phyloP scores from a whole-genome alignment of 2,113 vertebrate species.

The Neotragus pygmaeus region DNA sequence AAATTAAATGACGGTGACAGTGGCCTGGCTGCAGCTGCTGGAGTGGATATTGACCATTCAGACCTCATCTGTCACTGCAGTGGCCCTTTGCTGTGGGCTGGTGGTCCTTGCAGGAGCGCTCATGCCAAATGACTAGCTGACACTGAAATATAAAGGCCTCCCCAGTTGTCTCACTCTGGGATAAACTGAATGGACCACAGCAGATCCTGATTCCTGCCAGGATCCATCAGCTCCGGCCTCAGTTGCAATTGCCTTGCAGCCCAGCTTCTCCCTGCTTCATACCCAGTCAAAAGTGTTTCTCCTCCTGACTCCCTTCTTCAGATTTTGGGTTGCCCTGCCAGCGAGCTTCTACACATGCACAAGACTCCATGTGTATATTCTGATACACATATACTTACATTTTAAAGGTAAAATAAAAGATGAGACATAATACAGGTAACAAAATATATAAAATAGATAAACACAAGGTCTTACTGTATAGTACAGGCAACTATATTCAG shows the following conservation, averaged over 20 bases:
- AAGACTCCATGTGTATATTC: not conserved
- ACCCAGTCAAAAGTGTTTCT: not conserved
- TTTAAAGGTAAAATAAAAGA: not conserved
- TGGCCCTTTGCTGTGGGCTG: not conserved
- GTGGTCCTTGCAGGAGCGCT: not conserved
- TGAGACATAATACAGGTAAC: not conserved
- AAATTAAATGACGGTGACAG: too few species aligned
- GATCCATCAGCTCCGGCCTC: not conserved
- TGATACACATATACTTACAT: not conserved
- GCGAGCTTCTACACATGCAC: not conserved
- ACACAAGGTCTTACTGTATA: not conserved
- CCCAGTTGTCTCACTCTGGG: not conserved
- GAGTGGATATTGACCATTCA: not conserved
- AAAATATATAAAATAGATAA: not conserved
- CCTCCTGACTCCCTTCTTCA: not conserved
- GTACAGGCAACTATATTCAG: not conserved
- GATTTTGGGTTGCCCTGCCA: not conserved
- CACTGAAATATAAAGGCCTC: not conserved
- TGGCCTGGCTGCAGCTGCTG: not conserved
- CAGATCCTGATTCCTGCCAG: not conserved
- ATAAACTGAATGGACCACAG: not conserved
- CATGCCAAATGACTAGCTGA: not conserved
- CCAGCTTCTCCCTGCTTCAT: not conserved
- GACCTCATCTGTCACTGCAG: not conserved
- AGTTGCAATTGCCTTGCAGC: not conserved